Percentiles rank a stretch among this genome's conserved stretches.
phyloP scores from a whole-genome alignment of 2,113 vertebrate species.

The Corythaixoides concolor region DNA sequence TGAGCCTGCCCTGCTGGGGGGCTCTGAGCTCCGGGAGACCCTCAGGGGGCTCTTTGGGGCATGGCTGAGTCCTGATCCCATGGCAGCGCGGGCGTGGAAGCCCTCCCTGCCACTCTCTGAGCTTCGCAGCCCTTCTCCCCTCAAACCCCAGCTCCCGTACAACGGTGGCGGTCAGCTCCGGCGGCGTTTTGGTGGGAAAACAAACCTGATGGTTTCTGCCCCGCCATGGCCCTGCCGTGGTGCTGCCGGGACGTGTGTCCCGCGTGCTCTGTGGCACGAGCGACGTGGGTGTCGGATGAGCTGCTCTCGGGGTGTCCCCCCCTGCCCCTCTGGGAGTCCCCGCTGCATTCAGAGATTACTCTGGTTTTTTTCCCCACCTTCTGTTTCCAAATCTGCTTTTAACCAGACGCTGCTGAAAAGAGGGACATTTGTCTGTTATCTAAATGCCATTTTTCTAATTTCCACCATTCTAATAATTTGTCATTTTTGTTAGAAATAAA shows the following conservation, averaged over 20 bases:
- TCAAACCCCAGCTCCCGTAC: not conserved
- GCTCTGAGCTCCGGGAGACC: not conserved
- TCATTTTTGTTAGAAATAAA: not conserved
- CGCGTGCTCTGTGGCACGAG: fast-evolving
- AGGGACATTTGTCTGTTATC: not conserved
- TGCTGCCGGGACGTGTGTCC: fast-evolving
- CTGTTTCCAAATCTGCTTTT: not conserved
- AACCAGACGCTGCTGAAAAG: not conserved
- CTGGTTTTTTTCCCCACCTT: not conserved
- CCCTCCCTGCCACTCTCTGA: not conserved
- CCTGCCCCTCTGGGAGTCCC: not conserved
- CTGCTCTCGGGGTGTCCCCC: not conserved
- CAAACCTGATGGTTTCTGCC: not conserved
- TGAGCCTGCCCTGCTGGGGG: fast-evolving
- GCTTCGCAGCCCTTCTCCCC: not conserved
- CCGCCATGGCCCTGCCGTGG: fast-evolving
- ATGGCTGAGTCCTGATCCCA: not conserved
- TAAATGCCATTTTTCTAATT: slow-evolving; percentile 44
- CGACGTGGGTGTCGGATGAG: fast-evolving
- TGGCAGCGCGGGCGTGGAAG: not conserved
- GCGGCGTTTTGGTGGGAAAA: not conserved
- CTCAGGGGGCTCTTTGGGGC: not conserved
- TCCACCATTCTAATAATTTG: slow-evolving; percentile 32
- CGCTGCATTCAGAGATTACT: not conserved
- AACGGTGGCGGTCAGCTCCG: fast-evolving